Evolutionary conservation across 2,113 vertebrate species (phyloP).

Genomic region (Octodon degus): DNA sequence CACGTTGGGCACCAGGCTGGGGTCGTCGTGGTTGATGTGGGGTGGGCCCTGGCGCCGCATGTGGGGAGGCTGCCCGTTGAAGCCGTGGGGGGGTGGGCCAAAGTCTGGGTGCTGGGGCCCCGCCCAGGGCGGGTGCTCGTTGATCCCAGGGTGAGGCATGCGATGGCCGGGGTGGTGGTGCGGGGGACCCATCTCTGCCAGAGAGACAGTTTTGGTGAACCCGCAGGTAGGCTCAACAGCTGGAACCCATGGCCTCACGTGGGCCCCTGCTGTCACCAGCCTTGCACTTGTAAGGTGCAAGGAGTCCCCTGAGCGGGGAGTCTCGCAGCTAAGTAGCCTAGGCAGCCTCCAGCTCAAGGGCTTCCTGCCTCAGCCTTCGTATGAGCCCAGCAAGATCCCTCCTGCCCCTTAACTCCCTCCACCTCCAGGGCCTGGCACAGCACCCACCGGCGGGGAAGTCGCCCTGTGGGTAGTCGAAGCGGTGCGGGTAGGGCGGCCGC

Average conservation of each 20-base stretch:
- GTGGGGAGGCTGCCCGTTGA: slow-evolving; percentile 97
- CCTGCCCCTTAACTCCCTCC: not conserved
- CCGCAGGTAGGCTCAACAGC: too few relatives aligned
- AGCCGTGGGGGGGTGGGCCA: slow-evolving; percentile 95
- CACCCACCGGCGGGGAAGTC: slow-evolving; percentile 93
- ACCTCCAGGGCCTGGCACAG: too few relatives aligned
- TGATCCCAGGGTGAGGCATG: slow-evolving; percentile 95
- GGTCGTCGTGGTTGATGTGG: slow-evolving; percentile 94
- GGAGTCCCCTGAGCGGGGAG: not conserved
- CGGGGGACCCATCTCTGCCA: slow-evolving; percentile 95
- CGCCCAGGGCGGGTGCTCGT: slow-evolving; percentile 96
- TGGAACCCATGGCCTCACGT: not conserved
- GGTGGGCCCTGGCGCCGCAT: slow-evolving; percentile 94
- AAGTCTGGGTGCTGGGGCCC: slow-evolving; percentile 95
- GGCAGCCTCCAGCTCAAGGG: not conserved
- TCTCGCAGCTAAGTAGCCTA: not conserved
- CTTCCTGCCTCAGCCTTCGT: not conserved
- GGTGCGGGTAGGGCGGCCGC: slow-evolving; percentile 95
- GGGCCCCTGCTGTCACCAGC: not conserved
- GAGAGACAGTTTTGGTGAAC: not conserved
- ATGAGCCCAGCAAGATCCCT: not conserved
- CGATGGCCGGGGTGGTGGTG: slow-evolving; percentile 96
- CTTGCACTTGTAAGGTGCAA: not conserved
- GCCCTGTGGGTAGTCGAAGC: slow-evolving; percentile 96
- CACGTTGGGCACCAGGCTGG: slow-evolving; percentile 97